These are phyloP conservation scores for Brenthis ino DNA, from an alignment of 2,888 invertebrate genomes.

Conservation along the genomic window DNA sequence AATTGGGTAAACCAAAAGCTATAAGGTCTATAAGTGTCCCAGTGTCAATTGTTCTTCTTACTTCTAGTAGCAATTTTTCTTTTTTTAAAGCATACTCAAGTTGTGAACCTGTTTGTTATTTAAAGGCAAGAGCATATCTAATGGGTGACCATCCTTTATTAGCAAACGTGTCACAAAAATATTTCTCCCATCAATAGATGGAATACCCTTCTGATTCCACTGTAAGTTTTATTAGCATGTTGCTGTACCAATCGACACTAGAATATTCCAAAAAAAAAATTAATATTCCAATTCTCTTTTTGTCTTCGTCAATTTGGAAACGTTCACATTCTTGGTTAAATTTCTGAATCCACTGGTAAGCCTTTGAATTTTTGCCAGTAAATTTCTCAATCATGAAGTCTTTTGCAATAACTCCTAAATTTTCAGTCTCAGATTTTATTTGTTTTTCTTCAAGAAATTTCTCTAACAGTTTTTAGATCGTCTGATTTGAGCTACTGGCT, in stretches of 20 bases:
- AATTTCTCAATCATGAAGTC: slow-evolving; percentile 34
- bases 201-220: slow-evolving; percentile 35
- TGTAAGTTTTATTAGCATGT: slow-evolving; percentile 36
- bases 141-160: slow-evolving; percentile 41
- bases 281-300: slow-evolving; percentile 35
- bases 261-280: slow-evolving; percentile 30
- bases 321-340: slow-evolving; percentile 39
- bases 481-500: too few relatives aligned
- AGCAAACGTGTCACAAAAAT: slow-evolving; percentile 39
- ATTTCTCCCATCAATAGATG: slow-evolving; percentile 29
- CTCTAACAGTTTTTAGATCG: too few relatives aligned
- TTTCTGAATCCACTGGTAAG: slow-evolving; percentile 34
- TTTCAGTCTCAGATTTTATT: not conserved
- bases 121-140: slow-evolving; percentile 41
- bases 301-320: slow-evolving; percentile 31
- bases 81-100: slow-evolving; percentile 41
- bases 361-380: slow-evolving; percentile 33
- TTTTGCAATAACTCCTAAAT: slow-evolving; percentile 26
- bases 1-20: slow-evolving; percentile 30
- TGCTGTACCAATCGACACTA: slow-evolving; percentile 36
- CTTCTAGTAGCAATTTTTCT: slow-evolving; percentile 37
- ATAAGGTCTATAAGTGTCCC: slow-evolving; percentile 36
- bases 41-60: slow-evolving; percentile 34
- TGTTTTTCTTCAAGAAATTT: too few relatives aligned
- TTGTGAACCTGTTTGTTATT: slow-evolving; percentile 21